These are phyloP conservation scores for Aplodontia rufa DNA, from an alignment of 2,113 vertebrate species.

Conservation along the genomic window DNA sequence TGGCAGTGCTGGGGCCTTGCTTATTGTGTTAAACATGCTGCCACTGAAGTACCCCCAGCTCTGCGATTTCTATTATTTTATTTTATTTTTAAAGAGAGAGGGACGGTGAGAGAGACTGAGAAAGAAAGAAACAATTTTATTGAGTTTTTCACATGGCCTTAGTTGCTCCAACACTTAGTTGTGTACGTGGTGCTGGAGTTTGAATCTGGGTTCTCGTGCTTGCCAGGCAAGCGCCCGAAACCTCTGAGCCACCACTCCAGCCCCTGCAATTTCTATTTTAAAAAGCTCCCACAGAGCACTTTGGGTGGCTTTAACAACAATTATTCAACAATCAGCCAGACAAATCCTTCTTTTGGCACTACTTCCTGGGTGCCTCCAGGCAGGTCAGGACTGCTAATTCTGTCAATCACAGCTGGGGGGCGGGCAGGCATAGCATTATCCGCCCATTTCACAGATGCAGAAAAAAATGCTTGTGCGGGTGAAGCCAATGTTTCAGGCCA, in stretches of 20 bases:
- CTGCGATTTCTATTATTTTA: too few relatives aligned
- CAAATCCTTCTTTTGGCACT: background rate
- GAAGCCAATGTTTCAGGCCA: background rate
- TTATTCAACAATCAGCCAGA: background rate
- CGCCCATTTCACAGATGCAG: slow-evolving; percentile 1
- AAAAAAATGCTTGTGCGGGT: background rate
- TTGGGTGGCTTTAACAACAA: background rate
- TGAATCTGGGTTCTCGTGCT: too few relatives aligned
- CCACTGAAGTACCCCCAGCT: background rate
- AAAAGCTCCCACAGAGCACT: background rate
- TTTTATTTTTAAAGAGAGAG: too few relatives aligned
- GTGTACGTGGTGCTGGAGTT: too few relatives aligned
- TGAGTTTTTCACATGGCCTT: too few relatives aligned
- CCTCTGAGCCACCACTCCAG: too few relatives aligned
- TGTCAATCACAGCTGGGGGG: background rate
- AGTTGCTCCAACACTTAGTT: too few relatives aligned
- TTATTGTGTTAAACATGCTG: background rate
- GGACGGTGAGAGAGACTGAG: too few relatives aligned
- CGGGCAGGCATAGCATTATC: background rate
- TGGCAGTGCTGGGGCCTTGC: too few relatives aligned
- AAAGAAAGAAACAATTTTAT: too few relatives aligned
- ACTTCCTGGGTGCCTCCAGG: background rate
- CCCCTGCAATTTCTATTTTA: background rate
- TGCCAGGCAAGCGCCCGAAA: too few relatives aligned
- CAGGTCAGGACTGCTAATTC: background rate